Base-by-base conservation (phyloP, 2,888 invertebrate species). In the Liodrosophila aerea region DNA sequence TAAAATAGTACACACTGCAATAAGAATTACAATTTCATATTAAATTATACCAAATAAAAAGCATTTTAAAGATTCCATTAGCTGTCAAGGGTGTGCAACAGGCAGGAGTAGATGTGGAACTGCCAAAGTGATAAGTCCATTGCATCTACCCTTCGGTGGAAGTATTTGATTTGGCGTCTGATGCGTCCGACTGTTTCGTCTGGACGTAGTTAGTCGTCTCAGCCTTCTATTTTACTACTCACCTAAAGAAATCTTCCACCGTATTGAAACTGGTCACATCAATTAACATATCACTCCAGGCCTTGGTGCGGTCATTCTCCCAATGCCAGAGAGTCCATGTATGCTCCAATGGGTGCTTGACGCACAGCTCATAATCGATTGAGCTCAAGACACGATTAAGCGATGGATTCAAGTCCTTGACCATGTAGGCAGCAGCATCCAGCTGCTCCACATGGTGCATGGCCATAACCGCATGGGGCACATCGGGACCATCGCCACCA, bases 261-360 rank as follows among this genome's bases (percentile, higher is more conserved):
- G 97, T 97, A 87, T 95, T 94, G 90, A 99, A 97, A 65, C 96
- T 95, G 47, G 97, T 96, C 52, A 99, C 94, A 90, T 97, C 94
- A 87, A 95, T 95, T 82, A 97, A 94, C 90, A 97, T 97, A 76
- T 97, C 95, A 88, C 96, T 95, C 98, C 98, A 99, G 62, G 93
- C 91, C 85, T 93, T 94, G 30, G 63, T 54, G 88, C 95, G 94
- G 90, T 98, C 97, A 86, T 95, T 95, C 90, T 98, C 98, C 89
- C 94, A 97, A 90, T 97, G 99, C 98, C 98, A 99, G 65, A 99
- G 92, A 4, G 97, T 97, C 99, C 98, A 99, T 49, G 93, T 94
- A 89, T 97, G 95, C 90, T 98, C 96, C 68, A 98, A 91, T 1
- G 97, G 97, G 91, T 98, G 98, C 90, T 97, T 98, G 63, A 93